Conservation (phyloP, 30 jellyfish, hydroid and myxozoan species). For the Morbakka virulenta region DNA sequence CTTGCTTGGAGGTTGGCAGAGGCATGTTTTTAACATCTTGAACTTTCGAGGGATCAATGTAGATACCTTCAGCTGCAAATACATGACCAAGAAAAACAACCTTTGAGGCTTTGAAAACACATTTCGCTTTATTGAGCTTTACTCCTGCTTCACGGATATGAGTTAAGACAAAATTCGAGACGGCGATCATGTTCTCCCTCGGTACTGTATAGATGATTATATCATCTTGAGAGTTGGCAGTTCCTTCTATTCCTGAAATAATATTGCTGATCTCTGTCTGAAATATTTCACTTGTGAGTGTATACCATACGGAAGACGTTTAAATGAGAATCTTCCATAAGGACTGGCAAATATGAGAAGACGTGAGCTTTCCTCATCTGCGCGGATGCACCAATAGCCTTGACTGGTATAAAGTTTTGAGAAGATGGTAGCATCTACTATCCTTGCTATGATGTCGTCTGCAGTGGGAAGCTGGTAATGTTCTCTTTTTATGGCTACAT, state of each 20-base stretch:
- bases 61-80: background rate
- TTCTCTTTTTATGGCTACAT: constrained; percentile 57
- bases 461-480: no score
- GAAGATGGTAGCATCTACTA: constrained; percentile 12
- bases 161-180: background rate
- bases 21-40: background rate
- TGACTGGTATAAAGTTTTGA: constrained; percentile 62
- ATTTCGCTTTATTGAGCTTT: background rate
- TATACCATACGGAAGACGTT: constrained; percentile 54
- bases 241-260: constrained; percentile 48
- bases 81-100: background rate
- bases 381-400: constrained; percentile 60
- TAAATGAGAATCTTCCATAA: background rate
- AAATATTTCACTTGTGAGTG: constrained; percentile 72
- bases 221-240: constrained; percentile 58
- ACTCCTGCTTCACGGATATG: background rate
- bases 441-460: constrained; percentile 52
- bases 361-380: constrained; percentile 61
- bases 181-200: background rate
- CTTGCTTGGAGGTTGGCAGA: background rate
- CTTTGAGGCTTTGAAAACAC: background rate
- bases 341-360: no score
- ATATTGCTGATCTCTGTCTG: constrained; percentile 40
- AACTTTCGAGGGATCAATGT: background rate
- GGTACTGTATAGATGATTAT: constrained; percentile 33